phyloP scores from a whole-genome alignment of 2,797 vertebrate species.

The Chiloscyllium punctatum region DNA sequence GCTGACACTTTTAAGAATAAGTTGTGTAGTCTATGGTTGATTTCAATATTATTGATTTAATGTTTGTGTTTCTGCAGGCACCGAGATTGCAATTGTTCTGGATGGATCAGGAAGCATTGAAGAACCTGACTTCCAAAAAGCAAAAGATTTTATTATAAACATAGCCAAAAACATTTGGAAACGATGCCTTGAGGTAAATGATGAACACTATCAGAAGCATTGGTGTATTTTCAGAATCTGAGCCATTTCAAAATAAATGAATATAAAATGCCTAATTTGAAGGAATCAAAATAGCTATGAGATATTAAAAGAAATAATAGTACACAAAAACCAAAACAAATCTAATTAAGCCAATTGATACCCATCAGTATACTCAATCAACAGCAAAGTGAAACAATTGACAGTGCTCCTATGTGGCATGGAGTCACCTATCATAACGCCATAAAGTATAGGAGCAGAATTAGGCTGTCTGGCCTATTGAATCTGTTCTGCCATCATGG shows the following conservation, averaged over 20 bases:
- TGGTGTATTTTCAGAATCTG: conserved; percentile 30
- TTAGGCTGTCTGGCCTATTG: no score
- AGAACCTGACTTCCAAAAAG: conserved; percentile 53
- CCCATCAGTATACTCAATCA: background rate
- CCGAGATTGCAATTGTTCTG: conserved; percentile 67
- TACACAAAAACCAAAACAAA: background rate
- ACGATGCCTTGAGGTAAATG: conserved; percentile 60
- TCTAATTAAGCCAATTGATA: background rate
- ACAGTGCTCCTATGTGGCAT: background rate
- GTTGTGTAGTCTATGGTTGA: background rate
- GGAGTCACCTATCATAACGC: no score
- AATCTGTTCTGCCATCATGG: no score
- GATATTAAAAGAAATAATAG: background rate
- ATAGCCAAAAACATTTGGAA: conserved; percentile 59
- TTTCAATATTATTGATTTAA: background rate
- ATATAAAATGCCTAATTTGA: background rate
- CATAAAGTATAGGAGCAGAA: no score
- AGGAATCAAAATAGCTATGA: background rate
- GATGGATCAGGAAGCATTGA: conserved; percentile 69
- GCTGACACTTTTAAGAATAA: background rate
- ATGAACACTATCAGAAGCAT: conserved; percentile 4
- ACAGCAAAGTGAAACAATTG: background rate
- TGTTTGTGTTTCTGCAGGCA: conserved; percentile 46
- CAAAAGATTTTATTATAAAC: conserved; percentile 62
- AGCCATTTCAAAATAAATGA: background rate